Evolutionary conservation across 2,888 invertebrate genomes (phyloP), one percentile per base, ranked within the genome.

Genomic region (Chymomyza fuscimana): DNA sequence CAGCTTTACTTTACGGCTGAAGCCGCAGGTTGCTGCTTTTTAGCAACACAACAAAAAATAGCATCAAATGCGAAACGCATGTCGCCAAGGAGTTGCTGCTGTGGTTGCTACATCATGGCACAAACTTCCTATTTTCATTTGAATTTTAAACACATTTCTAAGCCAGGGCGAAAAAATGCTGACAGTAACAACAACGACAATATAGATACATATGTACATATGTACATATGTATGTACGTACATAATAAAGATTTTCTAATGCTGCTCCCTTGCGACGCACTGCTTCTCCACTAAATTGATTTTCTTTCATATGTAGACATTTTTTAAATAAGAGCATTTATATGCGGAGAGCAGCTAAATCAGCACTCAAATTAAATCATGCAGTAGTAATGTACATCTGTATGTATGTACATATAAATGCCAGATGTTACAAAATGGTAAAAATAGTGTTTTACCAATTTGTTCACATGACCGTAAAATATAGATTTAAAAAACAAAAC

Each of bases 91-190:
- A 88, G 88, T 83, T 83, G 89, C 88, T 88, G 83, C 89, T 88
- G 89, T 70, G 89, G 83, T 83, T 85, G 80, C 83, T 65, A 64
- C 63, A 52, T 70, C 75, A 66, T 52, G 52, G 85, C 85, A 85
- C 88, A 85, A 88, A 88, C 9, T 86, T 79, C 89, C 82, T 80
- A 81, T 83, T 86, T 89, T 76, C 80, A 87, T 87, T 87, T 89
- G 89, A 87, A 87, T 87, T 86, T 89, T 89, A 89, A 88, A 83
- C 82, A 75, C 80, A 86, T 89, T 87, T 79, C 74, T 72, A 67
- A 86, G 81, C 72, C 70, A 72, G 62, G 67, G 67, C 68, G 66
- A 59, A 70, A 80, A 86, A 88, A 77, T 73, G 87, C 86, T 87
- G 87, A 87, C 74, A 84, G 73, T 73, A 63, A 74, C 9, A 58